Evolutionary conservation across 2,888 invertebrate genomes (phyloP).

Genomic region (Ypsolopha sequella): DNA sequence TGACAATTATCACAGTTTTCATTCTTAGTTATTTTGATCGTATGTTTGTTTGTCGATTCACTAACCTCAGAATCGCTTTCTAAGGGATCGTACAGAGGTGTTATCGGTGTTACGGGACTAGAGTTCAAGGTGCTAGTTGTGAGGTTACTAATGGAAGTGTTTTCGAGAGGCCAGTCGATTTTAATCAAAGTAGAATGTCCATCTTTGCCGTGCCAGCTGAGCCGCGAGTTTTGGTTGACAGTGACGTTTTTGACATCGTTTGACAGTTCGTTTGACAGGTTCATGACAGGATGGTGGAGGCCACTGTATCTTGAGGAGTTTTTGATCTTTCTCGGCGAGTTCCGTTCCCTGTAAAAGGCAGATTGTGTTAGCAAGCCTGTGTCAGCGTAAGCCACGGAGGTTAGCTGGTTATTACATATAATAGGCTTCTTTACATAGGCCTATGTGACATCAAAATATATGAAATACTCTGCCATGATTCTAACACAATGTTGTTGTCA

Average conservation of each 20-base stretch:
- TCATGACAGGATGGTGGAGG: conserved; percentile 30
- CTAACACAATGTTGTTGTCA: too few relatives aligned
- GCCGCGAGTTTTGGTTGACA: conserved; percentile 21
- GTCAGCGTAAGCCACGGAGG: conserved; percentile 4
- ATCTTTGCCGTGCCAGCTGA: conserved; percentile 61
- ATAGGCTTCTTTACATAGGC: too few relatives aligned
- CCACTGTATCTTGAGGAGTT: conserved; percentile 42
- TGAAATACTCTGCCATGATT: too few relatives aligned
- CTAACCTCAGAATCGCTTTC: conserved; percentile 58
- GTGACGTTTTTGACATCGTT: conserved; percentile 22
- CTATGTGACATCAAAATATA: too few relatives aligned
- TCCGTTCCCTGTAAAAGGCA: conserved; percentile 51
- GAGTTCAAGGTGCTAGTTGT: conserved; percentile 45
- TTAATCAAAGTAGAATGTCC: conserved; percentile 57
- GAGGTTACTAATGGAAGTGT: conserved; percentile 34
- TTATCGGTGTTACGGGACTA: conserved; percentile 43
- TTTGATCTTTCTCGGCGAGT: conserved; percentile 54
- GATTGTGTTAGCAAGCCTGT: conserved; percentile 12
- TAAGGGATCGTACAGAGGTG: conserved; percentile 49
- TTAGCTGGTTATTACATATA: conserved; percentile 8
- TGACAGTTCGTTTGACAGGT: conserved; percentile 5
- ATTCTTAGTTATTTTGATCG: conserved; percentile 42
- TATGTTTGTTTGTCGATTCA: conserved; percentile 41
- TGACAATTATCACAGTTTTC: conserved; percentile 37
- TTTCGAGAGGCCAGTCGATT: conserved; percentile 57